Base-by-base conservation (phyloP, 2,888 invertebrate genomes). In the Adelognathus sp. region DNA sequence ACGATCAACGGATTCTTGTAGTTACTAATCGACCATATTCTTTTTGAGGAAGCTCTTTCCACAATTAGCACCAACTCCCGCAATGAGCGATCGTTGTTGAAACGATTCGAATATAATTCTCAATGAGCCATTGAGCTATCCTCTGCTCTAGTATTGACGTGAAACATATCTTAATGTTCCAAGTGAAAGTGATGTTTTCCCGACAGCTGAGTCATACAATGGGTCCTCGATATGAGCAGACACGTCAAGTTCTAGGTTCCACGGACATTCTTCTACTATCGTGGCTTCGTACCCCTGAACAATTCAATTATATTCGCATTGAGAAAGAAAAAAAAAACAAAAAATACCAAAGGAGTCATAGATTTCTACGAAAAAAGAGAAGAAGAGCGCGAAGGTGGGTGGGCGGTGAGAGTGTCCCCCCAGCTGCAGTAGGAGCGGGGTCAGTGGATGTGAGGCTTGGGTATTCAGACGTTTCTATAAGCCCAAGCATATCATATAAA, bases 401-500 rank as follows among this genome's bases (percentile, higher is more conserved):
- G 9, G 39, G 41, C 52, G 9, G 29, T 29, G 52, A 76, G 50
- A 71, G 58, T 50, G 71, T n/a, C n/a, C n/a, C n/a, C n/a, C n/a
- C n/a, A n/a, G n/a, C n/a, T n/a, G n/a, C 46, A 46, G 18, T 3
- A n/a, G 46, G 58, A 76, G 75, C 52, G 67, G 52, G 64, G 78
- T 81, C 73, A 80, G 81, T 76, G 76, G 83, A 72, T 31, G 36
- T 56, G 69, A 44, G 75, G 64, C 58, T 74, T 39, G 56, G 70
- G 63, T 76, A 76, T 76, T 76, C 76, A 76, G 76, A 76, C 76
- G 70, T 75, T 75, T 70, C 73, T 75, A 79, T 70, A 79, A 75
- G 66, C 67, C 72, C 61, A 41, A 70, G 70, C 75, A 69, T 84
- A 81, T 86, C 79, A 77, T 83, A 84, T 86, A 85, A 86, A 86